Conservation (phyloP, 64 coral and sea anemone genomes). For the Montipora cactus region DNA sequence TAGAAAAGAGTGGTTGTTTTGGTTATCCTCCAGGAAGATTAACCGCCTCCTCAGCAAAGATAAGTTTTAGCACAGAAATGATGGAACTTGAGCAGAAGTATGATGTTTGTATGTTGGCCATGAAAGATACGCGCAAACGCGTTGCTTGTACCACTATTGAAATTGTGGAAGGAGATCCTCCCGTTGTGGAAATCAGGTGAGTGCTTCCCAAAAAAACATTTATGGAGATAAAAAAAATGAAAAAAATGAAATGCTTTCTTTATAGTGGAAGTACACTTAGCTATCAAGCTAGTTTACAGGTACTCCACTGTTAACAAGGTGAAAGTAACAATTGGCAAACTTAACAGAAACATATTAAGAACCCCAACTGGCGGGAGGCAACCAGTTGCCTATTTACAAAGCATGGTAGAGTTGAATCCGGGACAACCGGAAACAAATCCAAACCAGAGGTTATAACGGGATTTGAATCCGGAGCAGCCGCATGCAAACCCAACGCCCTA, state of each 20-base stretch:
- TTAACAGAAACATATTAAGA: too few relatives aligned
- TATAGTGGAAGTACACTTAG: too few relatives aligned
- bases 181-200: constrained; percentile 54
- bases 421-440: too few relatives aligned
- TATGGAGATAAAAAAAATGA: background rate
- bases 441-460: too few relatives aligned
- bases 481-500: too few relatives aligned
- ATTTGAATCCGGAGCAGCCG: too few relatives aligned
- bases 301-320: too few relatives aligned
- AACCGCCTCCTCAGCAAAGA: background rate
- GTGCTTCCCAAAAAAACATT: background rate
- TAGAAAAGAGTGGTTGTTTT: constrained; percentile 42
- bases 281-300: too few relatives aligned
- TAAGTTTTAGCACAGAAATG: constrained; percentile 10
- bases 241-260: background rate
- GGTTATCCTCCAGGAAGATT: constrained; percentile 61
- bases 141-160: background rate
- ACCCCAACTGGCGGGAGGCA: too few relatives aligned
- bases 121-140: constrained; percentile 51
- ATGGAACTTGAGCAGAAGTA: constrained; percentile 39
- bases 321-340: too few relatives aligned
- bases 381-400: too few relatives aligned
- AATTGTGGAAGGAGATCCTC: constrained; percentile 63
- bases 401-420: too few relatives aligned
- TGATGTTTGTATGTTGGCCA: constrained; percentile 20